Percentiles rank a stretch among this genome's conserved stretches.
These are phyloP conservation scores for Ptychochromis oligacanthus DNA, from an alignment of 2,113 vertebrate species.

Conservation along the genomic window DNA sequence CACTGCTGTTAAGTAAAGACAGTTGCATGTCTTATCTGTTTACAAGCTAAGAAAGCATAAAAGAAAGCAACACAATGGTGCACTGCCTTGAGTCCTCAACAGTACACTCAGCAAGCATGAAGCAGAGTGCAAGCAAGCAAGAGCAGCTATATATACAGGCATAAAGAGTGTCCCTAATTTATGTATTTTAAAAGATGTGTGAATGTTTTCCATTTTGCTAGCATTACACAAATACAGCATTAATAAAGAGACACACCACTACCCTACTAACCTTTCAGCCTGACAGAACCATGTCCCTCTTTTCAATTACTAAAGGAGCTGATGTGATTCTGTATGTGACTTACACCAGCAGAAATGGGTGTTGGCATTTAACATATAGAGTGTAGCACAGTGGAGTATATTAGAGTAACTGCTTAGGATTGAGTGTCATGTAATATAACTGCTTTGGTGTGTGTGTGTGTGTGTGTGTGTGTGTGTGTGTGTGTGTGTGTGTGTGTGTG, in stretches of 20 bases:
- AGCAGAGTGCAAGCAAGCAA: too few relatives aligned
- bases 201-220: background rate
- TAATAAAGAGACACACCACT: background rate
- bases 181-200: too few relatives aligned
- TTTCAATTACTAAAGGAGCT: constrained; percentile 45
- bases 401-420: constrained; percentile 19
- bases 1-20: background rate
- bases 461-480: constrained; percentile 38
- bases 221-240: background rate
- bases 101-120: too few relatives aligned
- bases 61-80: background rate
- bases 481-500: too few relatives aligned
- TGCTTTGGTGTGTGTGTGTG: constrained; percentile 27
- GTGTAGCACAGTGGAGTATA: background rate
- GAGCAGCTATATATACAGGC: too few relatives aligned
- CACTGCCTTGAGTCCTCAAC: background rate
- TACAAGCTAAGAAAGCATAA: background rate
- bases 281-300: constrained; percentile 3
- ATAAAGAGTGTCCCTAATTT: too few relatives aligned
- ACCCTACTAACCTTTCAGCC: constrained; percentile 4
- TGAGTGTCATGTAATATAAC: background rate
- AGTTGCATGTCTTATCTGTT: background rate
- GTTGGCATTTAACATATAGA: constrained; percentile 22
- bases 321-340: constrained; percentile 12
- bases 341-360: constrained; percentile 35